phyloP scores from a whole-genome alignment of 2,888 invertebrate genomes.

The Rotaria macrura region DNA sequence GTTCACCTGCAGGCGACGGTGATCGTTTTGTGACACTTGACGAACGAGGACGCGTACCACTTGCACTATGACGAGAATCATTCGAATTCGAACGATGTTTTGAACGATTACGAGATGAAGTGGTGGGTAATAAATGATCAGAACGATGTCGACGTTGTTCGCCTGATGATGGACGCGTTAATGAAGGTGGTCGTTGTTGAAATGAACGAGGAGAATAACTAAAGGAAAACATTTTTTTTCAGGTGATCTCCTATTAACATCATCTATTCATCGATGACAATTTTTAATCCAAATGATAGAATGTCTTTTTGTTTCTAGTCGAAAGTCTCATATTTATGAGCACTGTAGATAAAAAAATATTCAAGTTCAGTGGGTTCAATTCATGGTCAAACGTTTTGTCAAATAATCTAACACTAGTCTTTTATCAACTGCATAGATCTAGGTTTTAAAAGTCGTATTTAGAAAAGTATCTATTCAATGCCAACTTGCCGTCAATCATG shows the following conservation, averaged over 20 bases:
- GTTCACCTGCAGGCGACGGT: not conserved
- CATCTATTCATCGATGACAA: not conserved
- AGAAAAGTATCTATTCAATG: no score
- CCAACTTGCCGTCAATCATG: no score
- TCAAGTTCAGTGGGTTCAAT: no score
- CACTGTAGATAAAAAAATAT: no score
- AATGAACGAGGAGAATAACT: slow-evolving; percentile 6
- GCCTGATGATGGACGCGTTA: not conserved
- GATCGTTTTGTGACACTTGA: no score
- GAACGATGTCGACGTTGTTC: not conserved
- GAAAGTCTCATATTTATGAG: no score
- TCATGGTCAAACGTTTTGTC: no score
- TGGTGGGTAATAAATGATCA: not conserved
- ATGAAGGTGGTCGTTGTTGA: not conserved
- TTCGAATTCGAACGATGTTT: not conserved
- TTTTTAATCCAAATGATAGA: no score
- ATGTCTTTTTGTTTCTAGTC: no score
- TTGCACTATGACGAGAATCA: not conserved
- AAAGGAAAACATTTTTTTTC: not conserved
- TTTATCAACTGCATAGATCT: no score
- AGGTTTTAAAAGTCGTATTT: no score
- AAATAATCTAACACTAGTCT: no score
- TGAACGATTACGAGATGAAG: not conserved
- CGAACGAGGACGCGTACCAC: not conserved
- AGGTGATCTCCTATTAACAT: not conserved